Percentiles rank a stretch among this genome's conserved stretches.
These are phyloP conservation scores for Odontothrips loti DNA, from an alignment of 2,888 invertebrate species.

Conservation along the genomic window DNA sequence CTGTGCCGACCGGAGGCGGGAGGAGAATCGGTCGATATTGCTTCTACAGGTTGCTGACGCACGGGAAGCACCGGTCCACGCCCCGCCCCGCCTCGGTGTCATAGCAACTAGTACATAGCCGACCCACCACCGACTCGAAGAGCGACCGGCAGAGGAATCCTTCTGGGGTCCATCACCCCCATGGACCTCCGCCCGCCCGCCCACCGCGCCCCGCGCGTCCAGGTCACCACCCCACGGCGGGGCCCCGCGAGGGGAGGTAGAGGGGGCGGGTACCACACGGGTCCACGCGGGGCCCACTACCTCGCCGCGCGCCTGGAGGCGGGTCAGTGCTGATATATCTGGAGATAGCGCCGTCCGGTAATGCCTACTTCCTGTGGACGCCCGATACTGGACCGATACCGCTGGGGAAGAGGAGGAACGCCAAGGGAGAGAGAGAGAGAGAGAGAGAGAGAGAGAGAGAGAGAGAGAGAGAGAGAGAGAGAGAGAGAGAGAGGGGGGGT, in stretches of 20 bases:
- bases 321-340: constrained; percentile 18
- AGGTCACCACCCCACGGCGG: not conserved
- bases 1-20: not conserved
- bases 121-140: too few species aligned
- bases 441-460: too few species aligned
- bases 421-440: too few species aligned
- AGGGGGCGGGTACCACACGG: not conserved
- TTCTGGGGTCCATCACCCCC: too few species aligned
- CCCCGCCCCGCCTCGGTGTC: not conserved
- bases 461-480: too few species aligned
- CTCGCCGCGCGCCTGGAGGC: not conserved
- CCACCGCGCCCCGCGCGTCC: not conserved
- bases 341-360: constrained; percentile 11
- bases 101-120: too few species aligned
- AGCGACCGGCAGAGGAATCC: too few species aligned
- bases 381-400: not conserved
- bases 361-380: constrained; percentile 25
- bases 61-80: not conserved
- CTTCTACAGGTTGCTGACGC: not conserved
- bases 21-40: not conserved
- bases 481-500: too few species aligned
- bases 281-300: not conserved
- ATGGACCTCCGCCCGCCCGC: not conserved
- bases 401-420: not conserved
- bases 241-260: not conserved